These are phyloP conservation scores for Lagodon rhomboides DNA, from an alignment of 2,797 vertebrate species.

Conservation along the genomic window DNA sequence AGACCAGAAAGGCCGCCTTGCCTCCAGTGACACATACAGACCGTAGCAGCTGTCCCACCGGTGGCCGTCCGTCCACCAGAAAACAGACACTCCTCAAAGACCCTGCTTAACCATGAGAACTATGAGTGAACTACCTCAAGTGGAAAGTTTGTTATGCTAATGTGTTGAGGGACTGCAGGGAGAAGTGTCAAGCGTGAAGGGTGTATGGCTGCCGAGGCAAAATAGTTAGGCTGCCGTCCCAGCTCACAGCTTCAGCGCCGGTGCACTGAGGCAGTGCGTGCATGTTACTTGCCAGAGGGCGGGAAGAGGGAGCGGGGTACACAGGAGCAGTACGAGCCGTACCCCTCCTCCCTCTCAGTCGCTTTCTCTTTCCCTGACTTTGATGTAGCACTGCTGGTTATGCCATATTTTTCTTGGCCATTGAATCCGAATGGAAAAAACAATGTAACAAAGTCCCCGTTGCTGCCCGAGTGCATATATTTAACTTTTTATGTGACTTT, in stretches of 20 bases:
- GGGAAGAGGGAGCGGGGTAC: conserved; percentile 84
- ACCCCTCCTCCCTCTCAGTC: conserved; percentile 53
- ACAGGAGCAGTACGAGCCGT: conserved; percentile 69
- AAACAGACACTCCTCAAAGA: conserved; percentile 62
- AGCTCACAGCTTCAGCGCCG: conserved; percentile 52
- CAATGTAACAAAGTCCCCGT: conserved; percentile 85
- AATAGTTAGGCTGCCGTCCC: conserved; percentile 66
- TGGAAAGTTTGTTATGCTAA: conserved; percentile 86
- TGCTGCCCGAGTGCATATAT: conserved; percentile 78
- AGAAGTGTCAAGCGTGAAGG: conserved; percentile 64
- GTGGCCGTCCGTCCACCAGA: conserved; percentile 37
- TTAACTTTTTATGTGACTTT: conserved; percentile 78
- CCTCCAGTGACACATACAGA: conserved; percentile 52
- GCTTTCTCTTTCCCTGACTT: conserved; percentile 78
- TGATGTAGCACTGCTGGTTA: conserved; percentile 88
- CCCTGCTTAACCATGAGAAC: conserved; percentile 67
- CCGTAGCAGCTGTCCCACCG: conserved; percentile 45
- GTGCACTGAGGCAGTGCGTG: conserved; percentile 58
- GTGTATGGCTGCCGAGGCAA: conserved; percentile 57
- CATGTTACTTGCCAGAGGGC: conserved; percentile 82
- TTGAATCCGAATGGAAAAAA: conserved; percentile 86
- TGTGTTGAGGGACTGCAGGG: conserved; percentile 77
- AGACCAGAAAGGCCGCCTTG: conserved; percentile 36
- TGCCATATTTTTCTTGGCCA: conserved; percentile 92
- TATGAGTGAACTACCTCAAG: conserved; percentile 74